Percentiles rank a stretch among this genome's conserved stretches.
Conservation (phyloP, 2,113 vertebrate species). For the Nyctibius bracteatus region DNA sequence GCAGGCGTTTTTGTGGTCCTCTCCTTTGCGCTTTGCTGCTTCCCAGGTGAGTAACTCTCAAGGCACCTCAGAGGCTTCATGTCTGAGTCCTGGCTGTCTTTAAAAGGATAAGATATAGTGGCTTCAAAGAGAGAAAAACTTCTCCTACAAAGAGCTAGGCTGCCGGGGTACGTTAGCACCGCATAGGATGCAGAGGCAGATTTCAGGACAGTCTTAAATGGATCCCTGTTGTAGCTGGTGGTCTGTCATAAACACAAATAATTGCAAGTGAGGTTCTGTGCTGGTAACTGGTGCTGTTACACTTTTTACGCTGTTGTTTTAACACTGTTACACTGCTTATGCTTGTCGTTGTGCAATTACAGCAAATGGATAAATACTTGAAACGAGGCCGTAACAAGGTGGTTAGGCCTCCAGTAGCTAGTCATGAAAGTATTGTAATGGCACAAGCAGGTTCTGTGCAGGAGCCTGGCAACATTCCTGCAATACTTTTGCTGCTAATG, state of each 20-base stretch:
- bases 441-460: not conserved
- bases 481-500: not conserved
- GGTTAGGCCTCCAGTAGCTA: not conserved
- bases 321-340: not conserved
- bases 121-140: not conserved
- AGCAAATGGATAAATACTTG: not conserved
- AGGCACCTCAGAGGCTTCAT: not conserved
- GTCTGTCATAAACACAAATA: not conserved
- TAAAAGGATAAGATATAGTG: not conserved
- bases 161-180: fast-evolving
- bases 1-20: not conserved
- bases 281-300: not conserved
- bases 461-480: not conserved
- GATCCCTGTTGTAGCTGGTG: not conserved
- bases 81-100: not conserved
- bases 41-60: slow-evolving; percentile 37
- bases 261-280: not conserved
- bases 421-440: not conserved
- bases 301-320: not conserved
- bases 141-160: not conserved
- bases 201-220: not conserved
- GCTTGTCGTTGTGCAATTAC: not conserved
- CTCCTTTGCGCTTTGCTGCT: not conserved
- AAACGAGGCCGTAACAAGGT: not conserved
- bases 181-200: not conserved